A percentile compares a stretch with the other conserved stretches of the same genome.
phyloP scores from a whole-genome alignment of 2,113 vertebrate genomes.

The Dermatemys mawii region DNA sequence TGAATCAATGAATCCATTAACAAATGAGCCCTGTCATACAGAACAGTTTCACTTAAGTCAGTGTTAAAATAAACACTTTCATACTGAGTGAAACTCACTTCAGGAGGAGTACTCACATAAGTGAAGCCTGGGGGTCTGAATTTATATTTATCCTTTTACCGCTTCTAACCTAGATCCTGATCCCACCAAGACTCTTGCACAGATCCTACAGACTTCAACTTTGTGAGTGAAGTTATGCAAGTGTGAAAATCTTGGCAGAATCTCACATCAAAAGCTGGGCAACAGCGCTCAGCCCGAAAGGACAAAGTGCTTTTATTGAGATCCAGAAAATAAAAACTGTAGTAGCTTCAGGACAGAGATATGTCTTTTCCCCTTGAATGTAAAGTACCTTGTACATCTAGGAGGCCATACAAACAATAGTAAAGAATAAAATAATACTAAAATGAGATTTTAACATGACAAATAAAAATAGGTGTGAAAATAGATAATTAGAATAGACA shows the following conservation, averaged over 20 bases:
- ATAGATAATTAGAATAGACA: not conserved
- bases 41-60: not conserved
- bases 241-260: not conserved
- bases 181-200: not conserved
- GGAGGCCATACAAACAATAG: not conserved
- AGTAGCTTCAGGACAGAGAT: not conserved
- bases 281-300: fast-evolving
- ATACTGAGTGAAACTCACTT: not conserved
- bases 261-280: fast-evolving
- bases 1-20: not conserved
- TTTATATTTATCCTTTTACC: fast-evolving
- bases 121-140: not conserved
- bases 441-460: not conserved
- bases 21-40: not conserved
- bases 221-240: not conserved
- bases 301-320: not conserved
- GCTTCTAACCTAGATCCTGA: not conserved
- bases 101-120: not conserved
- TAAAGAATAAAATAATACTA: not conserved
- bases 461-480: slow-evolving; percentile 15
- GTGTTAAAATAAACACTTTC: not conserved
- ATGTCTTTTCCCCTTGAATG: fast-evolving
- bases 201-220: not conserved
- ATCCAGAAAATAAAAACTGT: not conserved
- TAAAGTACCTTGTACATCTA: not conserved